phyloP scores from a whole-genome alignment of 2,113 vertebrate genomes.

The Colistium nudipinnis region DNA sequence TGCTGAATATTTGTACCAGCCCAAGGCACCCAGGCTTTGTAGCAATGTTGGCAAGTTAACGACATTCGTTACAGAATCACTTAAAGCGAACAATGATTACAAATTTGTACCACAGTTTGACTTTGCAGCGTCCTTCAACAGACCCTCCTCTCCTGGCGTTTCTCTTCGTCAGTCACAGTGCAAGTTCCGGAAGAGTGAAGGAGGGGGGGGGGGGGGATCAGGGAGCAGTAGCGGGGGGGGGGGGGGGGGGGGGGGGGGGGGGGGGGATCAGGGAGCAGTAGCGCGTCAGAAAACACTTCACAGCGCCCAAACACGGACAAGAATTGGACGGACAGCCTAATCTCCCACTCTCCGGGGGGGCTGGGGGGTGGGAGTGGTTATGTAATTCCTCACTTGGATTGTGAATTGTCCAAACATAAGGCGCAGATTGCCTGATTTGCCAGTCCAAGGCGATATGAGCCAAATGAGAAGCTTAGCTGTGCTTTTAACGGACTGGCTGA shows the following conservation, averaged over 20 bases:
- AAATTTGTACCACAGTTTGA: constrained; percentile 72
- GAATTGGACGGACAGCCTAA: constrained; percentile 66
- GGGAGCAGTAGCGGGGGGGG: constrained; percentile 25
- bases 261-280: constrained; percentile 30
- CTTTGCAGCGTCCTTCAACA: constrained; percentile 71
- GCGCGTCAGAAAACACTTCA: constrained; percentile 66
- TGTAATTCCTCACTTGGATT: constrained; percentile 70
- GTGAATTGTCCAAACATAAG: constrained; percentile 71
- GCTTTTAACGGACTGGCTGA: constrained; percentile 65
- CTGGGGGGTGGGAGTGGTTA: constrained; percentile 32
- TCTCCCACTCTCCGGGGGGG: constrained; percentile 53
- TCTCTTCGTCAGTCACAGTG: constrained; percentile 81
- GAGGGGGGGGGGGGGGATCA: neutral
- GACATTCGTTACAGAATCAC: constrained; percentile 82
- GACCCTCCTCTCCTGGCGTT: constrained; percentile 54
- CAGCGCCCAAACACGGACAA: constrained; percentile 68
- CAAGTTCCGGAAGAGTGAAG: constrained; percentile 72
- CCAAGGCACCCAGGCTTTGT: constrained; percentile 89
- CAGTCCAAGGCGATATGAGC: constrained; percentile 66
- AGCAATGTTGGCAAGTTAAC: constrained; percentile 85
- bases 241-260: neutral
- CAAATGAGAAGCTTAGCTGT: constrained; percentile 68
- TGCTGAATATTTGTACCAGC: constrained; percentile 81
- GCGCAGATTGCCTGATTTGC: constrained; percentile 72
- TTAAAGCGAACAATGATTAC: constrained; percentile 74